These are phyloP conservation scores for Leptosomus discolor DNA, from an alignment of 2,113 vertebrate species.

Conservation along the genomic window DNA sequence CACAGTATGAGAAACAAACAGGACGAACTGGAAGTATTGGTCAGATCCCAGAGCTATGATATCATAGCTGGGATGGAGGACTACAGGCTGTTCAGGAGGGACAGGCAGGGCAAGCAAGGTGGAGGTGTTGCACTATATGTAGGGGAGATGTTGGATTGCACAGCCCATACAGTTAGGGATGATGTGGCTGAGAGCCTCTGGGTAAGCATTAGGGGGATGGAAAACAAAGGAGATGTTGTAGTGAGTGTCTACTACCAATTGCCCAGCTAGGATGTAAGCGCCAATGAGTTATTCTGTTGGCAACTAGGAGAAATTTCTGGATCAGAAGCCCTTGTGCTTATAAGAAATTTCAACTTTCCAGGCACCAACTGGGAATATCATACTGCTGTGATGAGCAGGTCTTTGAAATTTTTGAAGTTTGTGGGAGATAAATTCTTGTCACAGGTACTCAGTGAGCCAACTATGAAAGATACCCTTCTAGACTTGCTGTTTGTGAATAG, in stretches of 20 bases:
- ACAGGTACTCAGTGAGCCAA: neutral
- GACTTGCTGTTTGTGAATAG: too few species aligned
- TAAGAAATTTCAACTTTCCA: neutral
- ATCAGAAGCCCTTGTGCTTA: neutral
- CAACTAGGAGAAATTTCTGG: neutral
- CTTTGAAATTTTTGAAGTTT: neutral
- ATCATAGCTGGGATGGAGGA: neutral
- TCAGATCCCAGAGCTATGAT: neutral
- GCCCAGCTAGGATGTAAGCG: neutral
- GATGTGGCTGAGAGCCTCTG: neutral
- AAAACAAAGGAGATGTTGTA: neutral
- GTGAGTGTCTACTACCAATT: neutral
- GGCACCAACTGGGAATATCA: neutral
- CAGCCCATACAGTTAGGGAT: neutral
- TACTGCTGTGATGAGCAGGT: neutral
- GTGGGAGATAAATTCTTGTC: neutral
- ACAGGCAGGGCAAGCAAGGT: neutral
- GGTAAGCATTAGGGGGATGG: neutral
- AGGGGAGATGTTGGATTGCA: neutral
- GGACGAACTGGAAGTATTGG: neutral
- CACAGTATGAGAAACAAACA: neutral
- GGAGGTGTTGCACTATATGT: neutral
- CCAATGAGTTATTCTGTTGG: neutral
- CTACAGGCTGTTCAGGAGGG: neutral
- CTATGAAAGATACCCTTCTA: too few species aligned